These are phyloP conservation scores for Microctenopoma stevenorrisi DNA, from an alignment of 2,797 vertebrate genomes.

Conservation along the genomic window DNA sequence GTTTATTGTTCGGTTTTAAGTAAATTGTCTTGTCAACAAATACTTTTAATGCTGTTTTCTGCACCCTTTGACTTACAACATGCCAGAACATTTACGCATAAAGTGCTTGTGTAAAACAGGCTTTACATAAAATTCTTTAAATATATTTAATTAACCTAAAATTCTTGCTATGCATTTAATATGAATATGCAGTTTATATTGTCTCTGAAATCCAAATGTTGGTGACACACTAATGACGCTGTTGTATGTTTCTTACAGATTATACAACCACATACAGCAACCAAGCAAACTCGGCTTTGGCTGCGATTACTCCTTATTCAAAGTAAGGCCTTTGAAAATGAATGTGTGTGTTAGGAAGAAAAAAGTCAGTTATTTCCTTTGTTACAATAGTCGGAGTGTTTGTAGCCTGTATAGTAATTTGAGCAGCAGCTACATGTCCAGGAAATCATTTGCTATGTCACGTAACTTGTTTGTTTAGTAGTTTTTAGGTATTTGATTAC, in stretches of 20 bases:
- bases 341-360: neutral
- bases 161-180: neutral
- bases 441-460: neutral
- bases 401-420: neutral
- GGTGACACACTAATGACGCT: neutral
- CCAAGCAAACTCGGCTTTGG: conserved; percentile 87
- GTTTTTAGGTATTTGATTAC: neutral
- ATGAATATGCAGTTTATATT: neutral
- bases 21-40: too few relatives aligned
- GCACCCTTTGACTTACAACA: neutral
- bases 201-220: neutral
- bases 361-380: neutral
- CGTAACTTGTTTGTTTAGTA: neutral
- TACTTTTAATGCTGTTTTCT: too few relatives aligned
- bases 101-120: neutral
- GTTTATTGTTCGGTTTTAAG: too few relatives aligned
- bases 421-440: neutral
- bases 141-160: too few relatives aligned
- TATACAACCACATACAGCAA: conserved; percentile 91
- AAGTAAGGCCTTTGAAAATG: conserved; percentile 73
- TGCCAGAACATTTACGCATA: neutral
- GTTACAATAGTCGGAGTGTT: neutral
- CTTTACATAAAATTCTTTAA: too few relatives aligned
- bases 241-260: conserved; percentile 69
- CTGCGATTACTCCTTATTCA: conserved; percentile 90